Evolutionary conservation across 2,113 vertebrate genomes (phyloP).

Genomic region (Cisticola juncidis): DNA sequence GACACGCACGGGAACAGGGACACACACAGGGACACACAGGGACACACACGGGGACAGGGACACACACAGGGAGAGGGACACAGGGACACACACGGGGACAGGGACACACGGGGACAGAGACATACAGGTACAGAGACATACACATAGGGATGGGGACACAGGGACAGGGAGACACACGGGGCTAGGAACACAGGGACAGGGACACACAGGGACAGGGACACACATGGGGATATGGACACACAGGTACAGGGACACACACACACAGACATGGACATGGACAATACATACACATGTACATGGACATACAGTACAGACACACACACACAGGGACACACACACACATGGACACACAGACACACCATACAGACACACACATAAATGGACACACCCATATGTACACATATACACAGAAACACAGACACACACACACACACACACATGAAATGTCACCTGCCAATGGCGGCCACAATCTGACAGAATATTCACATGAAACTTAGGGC

Average conservation of each 20-base stretch:
- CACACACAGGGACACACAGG: no score
- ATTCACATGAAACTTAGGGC: neutral
- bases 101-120: neutral
- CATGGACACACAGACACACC: neutral
- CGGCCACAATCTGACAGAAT: neutral
- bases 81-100: no score
- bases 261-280: neutral
- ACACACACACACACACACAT: accelerated
- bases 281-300: neutral
- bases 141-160: neutral
- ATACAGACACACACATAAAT: neutral
- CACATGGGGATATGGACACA: neutral
- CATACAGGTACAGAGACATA: neutral
- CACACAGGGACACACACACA: neutral
- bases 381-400: neutral
- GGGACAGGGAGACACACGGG: accelerated
- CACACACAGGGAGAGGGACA: no score
- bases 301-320: neutral
- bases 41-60: accelerated
- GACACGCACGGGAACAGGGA: neutral
- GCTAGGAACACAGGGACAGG: neutral
- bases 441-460: neutral
- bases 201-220: neutral
- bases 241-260: accelerated
- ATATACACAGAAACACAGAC: accelerated